Evolutionary conservation across 2,888 invertebrate species (phyloP).

Genomic region (Apotomis turbidana): DNA sequence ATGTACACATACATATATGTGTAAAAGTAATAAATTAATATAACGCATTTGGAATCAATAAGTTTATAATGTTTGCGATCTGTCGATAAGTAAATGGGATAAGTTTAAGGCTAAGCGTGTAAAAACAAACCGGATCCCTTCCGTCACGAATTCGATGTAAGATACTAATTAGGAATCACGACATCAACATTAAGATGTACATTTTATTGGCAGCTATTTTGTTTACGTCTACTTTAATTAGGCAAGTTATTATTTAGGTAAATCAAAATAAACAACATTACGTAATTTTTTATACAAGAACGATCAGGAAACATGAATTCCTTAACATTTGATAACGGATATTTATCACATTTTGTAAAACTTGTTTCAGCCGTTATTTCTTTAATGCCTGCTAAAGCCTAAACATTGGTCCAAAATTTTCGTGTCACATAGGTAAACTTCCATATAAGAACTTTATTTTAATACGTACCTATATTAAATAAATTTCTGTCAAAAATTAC

Average conservation of each 20-base stretch:
- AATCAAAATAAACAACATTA: background rate
- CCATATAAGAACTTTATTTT: no score
- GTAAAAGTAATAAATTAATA: no score
- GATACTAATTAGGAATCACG: constrained; percentile 18
- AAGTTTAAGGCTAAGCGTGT: constrained; percentile 20
- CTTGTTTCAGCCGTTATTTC: no score
- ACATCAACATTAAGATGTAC: constrained; percentile 21
- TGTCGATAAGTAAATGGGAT: constrained; percentile 2
- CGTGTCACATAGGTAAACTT: no score
- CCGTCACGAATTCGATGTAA: constrained; percentile 32
- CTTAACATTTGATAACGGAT: background rate
- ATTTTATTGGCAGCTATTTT: constrained; percentile 24
- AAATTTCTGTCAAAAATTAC: no score
- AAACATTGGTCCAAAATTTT: no score
- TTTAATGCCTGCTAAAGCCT: no score
- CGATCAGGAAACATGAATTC: no score
- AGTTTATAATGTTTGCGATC: background rate
- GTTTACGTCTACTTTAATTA: constrained; percentile 16
- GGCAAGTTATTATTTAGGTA: background rate
- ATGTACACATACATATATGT: no score
- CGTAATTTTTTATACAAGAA: background rate
- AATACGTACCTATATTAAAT: no score
- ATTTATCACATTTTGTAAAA: background rate
- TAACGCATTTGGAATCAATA: no score
- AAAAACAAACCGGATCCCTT: constrained; percentile 29